Percentiles rank a stretch among this genome's conserved stretches.
Evolutionary conservation across 64 coral and sea anemone genomes (phyloP).

Genomic region (Cladopsammia gracilis): DNA sequence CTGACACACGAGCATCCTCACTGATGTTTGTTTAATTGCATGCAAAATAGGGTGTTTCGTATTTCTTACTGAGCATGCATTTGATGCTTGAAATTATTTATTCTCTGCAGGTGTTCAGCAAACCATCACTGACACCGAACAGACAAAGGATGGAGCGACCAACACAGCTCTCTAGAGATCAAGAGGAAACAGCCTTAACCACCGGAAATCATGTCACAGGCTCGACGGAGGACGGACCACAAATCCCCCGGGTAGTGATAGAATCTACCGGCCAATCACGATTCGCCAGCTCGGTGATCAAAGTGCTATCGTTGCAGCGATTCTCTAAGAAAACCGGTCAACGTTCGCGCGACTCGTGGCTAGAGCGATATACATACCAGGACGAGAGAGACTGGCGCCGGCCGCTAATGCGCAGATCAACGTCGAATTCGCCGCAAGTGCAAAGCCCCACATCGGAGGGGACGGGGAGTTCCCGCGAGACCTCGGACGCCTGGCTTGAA

Average conservation of each 20-base stretch:
- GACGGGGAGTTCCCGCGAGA: slow-evolving; percentile 23
- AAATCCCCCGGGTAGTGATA: slow-evolving; percentile 59
- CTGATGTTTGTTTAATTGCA: not conserved
- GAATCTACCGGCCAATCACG: slow-evolving; percentile 55
- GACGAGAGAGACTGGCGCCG: slow-evolving; percentile 77
- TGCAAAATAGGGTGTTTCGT: not conserved
- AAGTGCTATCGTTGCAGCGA: slow-evolving; percentile 77
- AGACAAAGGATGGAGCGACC: not conserved
- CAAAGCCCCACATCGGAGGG: slow-evolving; percentile 58
- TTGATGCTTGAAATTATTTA: not conserved
- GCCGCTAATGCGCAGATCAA: slow-evolving; percentile 71
- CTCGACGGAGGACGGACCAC: not conserved
- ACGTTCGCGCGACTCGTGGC: slow-evolving; percentile 84
- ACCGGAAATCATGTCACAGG: not conserved
- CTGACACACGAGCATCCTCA: too few species aligned
- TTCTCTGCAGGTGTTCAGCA: not conserved
- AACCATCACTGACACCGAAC: not conserved
- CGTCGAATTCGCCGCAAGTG: slow-evolving; percentile 54
- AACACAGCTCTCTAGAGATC: not conserved
- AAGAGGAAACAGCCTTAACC: slow-evolving; percentile 1
- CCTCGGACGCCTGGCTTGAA: slow-evolving; percentile 16
- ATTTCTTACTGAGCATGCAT: not conserved
- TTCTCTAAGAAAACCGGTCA: slow-evolving; percentile 74
- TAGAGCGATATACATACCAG: slow-evolving; percentile 88
- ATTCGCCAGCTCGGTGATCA: slow-evolving; percentile 73